Conservation (phyloP, 2,888 invertebrate genomes). For the Trichopoda pennipes region DNA sequence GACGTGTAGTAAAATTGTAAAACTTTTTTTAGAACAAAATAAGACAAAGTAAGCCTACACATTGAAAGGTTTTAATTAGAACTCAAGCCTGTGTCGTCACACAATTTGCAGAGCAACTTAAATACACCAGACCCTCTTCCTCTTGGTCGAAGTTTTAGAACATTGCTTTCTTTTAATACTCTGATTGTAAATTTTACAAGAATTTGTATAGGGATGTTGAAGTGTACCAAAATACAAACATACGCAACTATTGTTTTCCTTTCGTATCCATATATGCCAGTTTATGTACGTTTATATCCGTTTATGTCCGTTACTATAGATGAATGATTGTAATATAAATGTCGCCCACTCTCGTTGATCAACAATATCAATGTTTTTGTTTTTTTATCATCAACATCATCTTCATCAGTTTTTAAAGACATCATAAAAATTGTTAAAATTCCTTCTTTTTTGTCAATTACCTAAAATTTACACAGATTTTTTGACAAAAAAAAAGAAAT, state of each 20-base stretch:
- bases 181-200: background rate
- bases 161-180: background rate
- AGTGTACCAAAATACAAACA: background rate
- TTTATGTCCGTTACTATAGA: background rate
- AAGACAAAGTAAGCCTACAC: too few relatives aligned
- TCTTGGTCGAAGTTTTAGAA: too few relatives aligned
- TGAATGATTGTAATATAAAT: background rate
- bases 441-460: slow-evolving; percentile 68
- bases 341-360: background rate
- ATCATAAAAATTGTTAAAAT: slow-evolving; percentile 68
- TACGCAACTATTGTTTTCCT: slow-evolving; percentile 4
- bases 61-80: too few relatives aligned
- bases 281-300: background rate
- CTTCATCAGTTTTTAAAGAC: slow-evolving; percentile 56
- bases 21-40: too few relatives aligned
- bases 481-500: background rate
- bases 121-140: too few relatives aligned
- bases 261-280: background rate
- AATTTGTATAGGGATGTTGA: slow-evolving; percentile 14
- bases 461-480: slow-evolving; percentile 66
- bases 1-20: too few relatives aligned
- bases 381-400: slow-evolving; percentile 26
- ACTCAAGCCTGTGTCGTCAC: too few relatives aligned
- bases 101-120: too few relatives aligned
- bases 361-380: slow-evolving; percentile 16